Conservation (phyloP, 2,113 vertebrate species). For the Tympanuchus pallidicinctus region DNA sequence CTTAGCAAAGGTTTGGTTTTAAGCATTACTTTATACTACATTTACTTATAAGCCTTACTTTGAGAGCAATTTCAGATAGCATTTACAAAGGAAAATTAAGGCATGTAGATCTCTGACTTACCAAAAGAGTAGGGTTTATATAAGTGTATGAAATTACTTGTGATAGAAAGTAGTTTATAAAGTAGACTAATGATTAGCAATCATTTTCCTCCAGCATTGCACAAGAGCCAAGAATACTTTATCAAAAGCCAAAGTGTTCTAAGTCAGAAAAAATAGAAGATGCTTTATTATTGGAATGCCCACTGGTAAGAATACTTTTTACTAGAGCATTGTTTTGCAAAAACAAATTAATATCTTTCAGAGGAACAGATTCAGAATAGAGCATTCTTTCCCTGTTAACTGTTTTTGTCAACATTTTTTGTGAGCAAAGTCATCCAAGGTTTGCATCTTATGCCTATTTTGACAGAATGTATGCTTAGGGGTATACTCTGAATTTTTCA, state of each 20-base stretch:
- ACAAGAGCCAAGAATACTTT: constrained; percentile 85
- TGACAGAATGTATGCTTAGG: not conserved
- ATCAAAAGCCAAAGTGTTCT: constrained; percentile 86
- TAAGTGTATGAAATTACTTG: constrained; percentile 31
- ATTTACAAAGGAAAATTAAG: not conserved
- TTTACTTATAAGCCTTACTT: not conserved
- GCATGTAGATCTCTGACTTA: not conserved
- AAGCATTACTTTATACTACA: not conserved
- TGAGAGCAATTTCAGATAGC: not conserved
- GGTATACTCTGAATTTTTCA: not conserved
- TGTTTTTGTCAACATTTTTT: not conserved
- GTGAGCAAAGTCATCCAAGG: not conserved
- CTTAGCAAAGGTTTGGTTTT: not conserved
- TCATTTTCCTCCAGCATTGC: constrained; percentile 82
- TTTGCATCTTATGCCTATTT: not conserved
- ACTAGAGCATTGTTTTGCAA: not conserved
- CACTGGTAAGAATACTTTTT: constrained; percentile 87
- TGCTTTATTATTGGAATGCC: constrained; percentile 91
- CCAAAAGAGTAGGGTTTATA: not conserved
- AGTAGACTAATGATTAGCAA: constrained; percentile 53
- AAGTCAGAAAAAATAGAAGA: constrained; percentile 95
- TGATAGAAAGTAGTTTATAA: constrained; percentile 12
- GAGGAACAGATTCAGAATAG: not conserved
- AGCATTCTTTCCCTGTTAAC: not conserved
- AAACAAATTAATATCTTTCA: not conserved